Evolutionary conservation across 2,113 vertebrate species (phyloP).

Genomic region (Mus pahari): DNA sequence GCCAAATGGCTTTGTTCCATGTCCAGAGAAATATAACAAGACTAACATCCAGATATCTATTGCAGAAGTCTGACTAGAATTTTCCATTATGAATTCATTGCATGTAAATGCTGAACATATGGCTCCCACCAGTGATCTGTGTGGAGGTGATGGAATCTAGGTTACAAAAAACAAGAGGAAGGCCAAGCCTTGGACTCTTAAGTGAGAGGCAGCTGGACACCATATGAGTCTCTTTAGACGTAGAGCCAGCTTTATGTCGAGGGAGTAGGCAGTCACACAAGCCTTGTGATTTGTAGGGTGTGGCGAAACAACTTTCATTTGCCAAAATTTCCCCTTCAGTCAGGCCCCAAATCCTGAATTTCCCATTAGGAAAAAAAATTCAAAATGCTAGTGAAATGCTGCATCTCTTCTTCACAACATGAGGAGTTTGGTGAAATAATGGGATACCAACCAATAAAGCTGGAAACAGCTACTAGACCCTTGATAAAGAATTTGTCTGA

Average conservation of each 20-base stretch:
- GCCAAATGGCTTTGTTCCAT: conserved; percentile 75
- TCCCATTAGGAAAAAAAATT: conserved; percentile 62
- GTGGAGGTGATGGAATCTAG: conserved; percentile 79
- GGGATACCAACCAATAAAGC: neutral
- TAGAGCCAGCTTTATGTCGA: conserved; percentile 77
- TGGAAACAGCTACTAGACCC: conserved; percentile 50
- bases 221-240: conserved; percentile 76
- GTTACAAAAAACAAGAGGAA: conserved; percentile 74
- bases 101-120: conserved; percentile 80
- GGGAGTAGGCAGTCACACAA: conserved; percentile 76
- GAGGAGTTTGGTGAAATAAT: neutral
- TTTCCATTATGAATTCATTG: conserved; percentile 73
- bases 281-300: conserved; percentile 76
- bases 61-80: conserved; percentile 75
- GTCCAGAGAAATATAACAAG: conserved; percentile 69
- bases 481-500: conserved; percentile 47
- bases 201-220: conserved; percentile 80
- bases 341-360: conserved; percentile 56
- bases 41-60: conserved; percentile 73
- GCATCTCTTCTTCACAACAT: conserved; percentile 29
- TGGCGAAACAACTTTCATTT: conserved; percentile 69
- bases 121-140: conserved; percentile 77
- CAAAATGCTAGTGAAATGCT: conserved; percentile 58
- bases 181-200: conserved; percentile 77
- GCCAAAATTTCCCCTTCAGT: conserved; percentile 62